Percentiles rank a stretch among this genome's conserved stretches.
These are phyloP conservation scores for Rousettus madagascariensis DNA, from an alignment of 2,797 vertebrate genomes.

Conservation along the genomic window DNA sequence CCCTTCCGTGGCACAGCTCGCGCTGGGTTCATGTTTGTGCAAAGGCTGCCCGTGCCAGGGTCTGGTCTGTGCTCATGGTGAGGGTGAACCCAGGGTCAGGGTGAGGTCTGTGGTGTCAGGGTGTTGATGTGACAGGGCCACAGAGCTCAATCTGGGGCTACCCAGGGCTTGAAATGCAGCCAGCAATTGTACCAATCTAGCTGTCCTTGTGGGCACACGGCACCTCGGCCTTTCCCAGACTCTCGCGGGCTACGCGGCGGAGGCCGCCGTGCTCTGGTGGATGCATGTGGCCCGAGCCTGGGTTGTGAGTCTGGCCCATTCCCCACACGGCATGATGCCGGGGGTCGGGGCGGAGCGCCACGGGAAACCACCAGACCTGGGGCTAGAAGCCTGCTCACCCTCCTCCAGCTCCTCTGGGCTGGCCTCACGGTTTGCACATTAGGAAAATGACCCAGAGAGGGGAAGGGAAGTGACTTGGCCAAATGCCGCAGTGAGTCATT, in stretches of 20 bases:
- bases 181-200: fast-evolving
- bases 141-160: not conserved
- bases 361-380: not conserved
- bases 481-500: slow-evolving; percentile 61
- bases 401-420: not conserved
- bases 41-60: not conserved
- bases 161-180: not conserved
- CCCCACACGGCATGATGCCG: not conserved
- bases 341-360: not conserved
- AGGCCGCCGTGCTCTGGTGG: not conserved
- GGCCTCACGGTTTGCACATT: not conserved
- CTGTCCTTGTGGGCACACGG: not conserved
- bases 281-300: not conserved
- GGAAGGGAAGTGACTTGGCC: slow-evolving; percentile 68
- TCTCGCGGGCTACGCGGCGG: not conserved
- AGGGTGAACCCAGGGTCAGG: not conserved
- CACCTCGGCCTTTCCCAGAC: not conserved
- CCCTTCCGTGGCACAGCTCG: fast-evolving
- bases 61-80: not conserved
- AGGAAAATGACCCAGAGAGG: slow-evolving; percentile 48
- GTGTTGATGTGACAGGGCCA: not conserved
- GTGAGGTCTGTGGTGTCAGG: not conserved
- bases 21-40: fast-evolving
- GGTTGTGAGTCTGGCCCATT: not conserved
- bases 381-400: not conserved